Evolutionary conservation across 2,113 vertebrate species (phyloP).

Genomic region (Mastomys natalensis): DNA sequence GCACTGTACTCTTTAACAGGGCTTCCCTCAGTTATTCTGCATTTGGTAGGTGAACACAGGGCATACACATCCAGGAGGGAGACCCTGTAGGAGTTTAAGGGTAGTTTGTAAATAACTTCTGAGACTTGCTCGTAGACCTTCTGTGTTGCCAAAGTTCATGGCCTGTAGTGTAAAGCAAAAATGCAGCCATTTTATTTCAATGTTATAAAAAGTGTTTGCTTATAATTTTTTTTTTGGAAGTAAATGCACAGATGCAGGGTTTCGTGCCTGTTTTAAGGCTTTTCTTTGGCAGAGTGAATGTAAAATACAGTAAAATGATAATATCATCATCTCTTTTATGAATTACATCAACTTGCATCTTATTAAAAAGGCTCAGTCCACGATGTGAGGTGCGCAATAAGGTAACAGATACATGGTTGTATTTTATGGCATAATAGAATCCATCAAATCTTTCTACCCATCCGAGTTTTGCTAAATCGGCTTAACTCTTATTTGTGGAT

Average conservation of each 20-base stretch:
- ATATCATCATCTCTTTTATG: constrained; percentile 76
- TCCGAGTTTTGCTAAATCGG: constrained; percentile 44
- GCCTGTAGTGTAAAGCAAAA: constrained; percentile 83
- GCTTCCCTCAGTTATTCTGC: constrained; percentile 52
- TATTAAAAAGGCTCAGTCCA: constrained; percentile 58
- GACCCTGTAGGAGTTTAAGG: constrained; percentile 70
- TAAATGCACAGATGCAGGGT: constrained; percentile 88
- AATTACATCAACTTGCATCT: constrained; percentile 76
- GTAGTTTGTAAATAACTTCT: constrained; percentile 85
- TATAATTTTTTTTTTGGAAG: constrained; percentile 82
- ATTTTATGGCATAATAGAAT: constrained; percentile 47
- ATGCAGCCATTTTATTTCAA: constrained; percentile 85
- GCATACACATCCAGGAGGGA: constrained; percentile 40
- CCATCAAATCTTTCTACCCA: background rate
- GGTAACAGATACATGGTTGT: constrained; percentile 33
- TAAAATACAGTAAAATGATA: constrained; percentile 84
- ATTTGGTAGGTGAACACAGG: background rate
- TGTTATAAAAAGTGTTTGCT: constrained; percentile 81
- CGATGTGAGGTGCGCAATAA: constrained; percentile 75
- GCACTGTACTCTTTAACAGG: constrained; percentile 60
- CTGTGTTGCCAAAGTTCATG: constrained; percentile 82
- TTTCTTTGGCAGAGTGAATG: constrained; percentile 86
- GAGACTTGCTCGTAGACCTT: constrained; percentile 82
- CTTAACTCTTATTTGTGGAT: constrained; percentile 63
- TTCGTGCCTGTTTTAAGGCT: constrained; percentile 90